Conservation (phyloP, 37 sponge, comb jelly and placozoan species). For the Agelas oroides region DNA sequence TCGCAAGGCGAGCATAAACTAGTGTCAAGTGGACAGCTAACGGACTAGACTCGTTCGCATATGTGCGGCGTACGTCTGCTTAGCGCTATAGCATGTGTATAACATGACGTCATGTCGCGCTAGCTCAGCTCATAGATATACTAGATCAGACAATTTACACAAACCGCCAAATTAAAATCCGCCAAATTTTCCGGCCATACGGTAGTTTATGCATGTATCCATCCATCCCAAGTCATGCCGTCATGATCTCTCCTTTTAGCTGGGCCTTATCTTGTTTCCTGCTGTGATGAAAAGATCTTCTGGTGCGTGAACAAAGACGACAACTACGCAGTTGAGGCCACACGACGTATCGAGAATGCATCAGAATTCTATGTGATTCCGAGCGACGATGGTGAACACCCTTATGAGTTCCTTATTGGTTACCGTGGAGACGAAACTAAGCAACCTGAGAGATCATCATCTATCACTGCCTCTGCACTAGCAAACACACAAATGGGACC, state of each 20-base stretch:
- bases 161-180: too few species aligned
- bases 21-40: too few species aligned
- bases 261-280: slow-evolving; percentile 62
- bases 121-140: too few species aligned
- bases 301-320: slow-evolving; percentile 34
- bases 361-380: slow-evolving; percentile 51
- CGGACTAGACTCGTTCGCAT: too few species aligned
- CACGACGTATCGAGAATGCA: slow-evolving; percentile 22
- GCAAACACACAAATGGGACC: neutral
- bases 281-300: slow-evolving; percentile 21
- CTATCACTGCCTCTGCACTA: neutral
- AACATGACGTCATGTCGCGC: too few species aligned
- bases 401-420: slow-evolving; percentile 59
- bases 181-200: too few species aligned
- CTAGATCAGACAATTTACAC: too few species aligned
- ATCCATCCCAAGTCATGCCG: too few species aligned
- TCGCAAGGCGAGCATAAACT: too few species aligned
- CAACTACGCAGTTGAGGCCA: slow-evolving; percentile 19
- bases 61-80: too few species aligned
- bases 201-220: too few species aligned
- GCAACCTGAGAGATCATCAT: neutral
- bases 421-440: slow-evolving; percentile 15
- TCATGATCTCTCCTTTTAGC: slow-evolving; percentile 1
- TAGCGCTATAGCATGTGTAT: too few species aligned
- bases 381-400: slow-evolving; percentile 33